Evolutionary conservation across 1,140 invertebrate species (phyloP), one percentile per base, ranked within the genome.

Genomic region (Diorhabda elongata): DNA sequence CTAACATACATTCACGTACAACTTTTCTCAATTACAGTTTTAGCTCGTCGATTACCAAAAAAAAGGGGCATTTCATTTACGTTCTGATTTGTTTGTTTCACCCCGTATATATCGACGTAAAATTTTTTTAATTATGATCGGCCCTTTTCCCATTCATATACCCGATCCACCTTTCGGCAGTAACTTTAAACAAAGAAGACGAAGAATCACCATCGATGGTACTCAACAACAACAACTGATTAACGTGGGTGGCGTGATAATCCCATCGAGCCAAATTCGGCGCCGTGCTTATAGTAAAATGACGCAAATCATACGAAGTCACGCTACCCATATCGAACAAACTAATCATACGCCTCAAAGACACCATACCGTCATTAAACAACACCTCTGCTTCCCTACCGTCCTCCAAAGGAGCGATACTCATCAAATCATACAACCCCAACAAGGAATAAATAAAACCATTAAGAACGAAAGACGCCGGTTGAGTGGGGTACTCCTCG

Each of bases 401-500:
- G 64, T 83, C 81, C 42, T 82, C 83, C 64, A 82, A 82, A 42
- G 86, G 88, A 3, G 89, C 88, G 11, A 90, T 87, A 75, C 86
- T 88, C 74, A 90, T 89, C 43, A 98, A 82, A 84, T 99, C 97
- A 79, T 98, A 98, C 0, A 99, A 85, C 3, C 98, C 98, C 66
- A 99, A 87, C 2, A 99, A 85, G 0, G 97, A 96, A 83, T 98
- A 99, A 74, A 99, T 98, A 82, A 99, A 99, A 44, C 98, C 98
- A 83, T 99, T 99, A 2, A 99, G 87, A 5, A 99, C 97, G 83
- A 97, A 98, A 3, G 94, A 94, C 3, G 94, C 87, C 0, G 97
- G 97, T 47, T 88, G 90, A 0, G 98, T 99, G 4, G 98, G 98
- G 82, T 99, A 99, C 79, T 99, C 98, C 82, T 99, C 98, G 79